A percentile compares a stretch with the other conserved stretches of the same genome.
Conservation (phyloP, 2,888 invertebrate genomes). For the Phalangium opilio region DNA sequence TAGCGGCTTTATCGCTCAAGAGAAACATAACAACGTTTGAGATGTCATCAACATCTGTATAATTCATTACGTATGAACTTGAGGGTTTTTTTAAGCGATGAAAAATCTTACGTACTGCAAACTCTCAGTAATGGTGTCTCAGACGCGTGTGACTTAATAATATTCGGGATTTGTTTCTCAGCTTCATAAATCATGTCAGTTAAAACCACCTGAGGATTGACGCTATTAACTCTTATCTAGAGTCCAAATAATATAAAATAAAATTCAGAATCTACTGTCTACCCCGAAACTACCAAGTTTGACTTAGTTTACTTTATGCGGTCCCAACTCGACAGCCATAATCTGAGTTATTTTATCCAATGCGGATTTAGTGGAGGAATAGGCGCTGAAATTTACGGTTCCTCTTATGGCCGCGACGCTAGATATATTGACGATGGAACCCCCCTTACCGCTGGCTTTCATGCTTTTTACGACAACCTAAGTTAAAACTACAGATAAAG, state of each 20-base stretch:
- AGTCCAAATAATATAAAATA: background rate
- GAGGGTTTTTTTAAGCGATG: too few species aligned
- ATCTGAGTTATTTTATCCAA: conserved; percentile 66
- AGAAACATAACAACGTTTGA: conserved; percentile 4
- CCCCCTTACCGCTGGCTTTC: conserved; percentile 49
- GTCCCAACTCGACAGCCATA: conserved; percentile 74
- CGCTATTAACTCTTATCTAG: conserved; percentile 68
- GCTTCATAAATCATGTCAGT: conserved; percentile 60
- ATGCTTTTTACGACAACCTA: conserved; percentile 58
- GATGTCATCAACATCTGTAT: conserved; percentile 6
- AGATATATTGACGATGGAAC: conserved; percentile 78
- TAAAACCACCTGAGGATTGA: conserved; percentile 88
- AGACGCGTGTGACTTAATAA: too few species aligned
- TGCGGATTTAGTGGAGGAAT: conserved; percentile 75
- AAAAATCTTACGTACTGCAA: too few species aligned
- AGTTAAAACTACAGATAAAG: background rate
- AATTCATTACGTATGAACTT: background rate
- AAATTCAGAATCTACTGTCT: too few species aligned
- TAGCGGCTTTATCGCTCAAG: conserved; percentile 5
- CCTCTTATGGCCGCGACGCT: conserved; percentile 56
- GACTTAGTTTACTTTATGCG: conserved; percentile 35
- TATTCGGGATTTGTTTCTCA: too few species aligned
- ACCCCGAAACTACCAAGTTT: background rate
- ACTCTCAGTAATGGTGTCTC: too few species aligned
- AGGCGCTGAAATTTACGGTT: conserved; percentile 56